These are phyloP conservation scores for Drepana falcataria DNA, from an alignment of 2,888 invertebrate genomes.

Conservation along the genomic window DNA sequence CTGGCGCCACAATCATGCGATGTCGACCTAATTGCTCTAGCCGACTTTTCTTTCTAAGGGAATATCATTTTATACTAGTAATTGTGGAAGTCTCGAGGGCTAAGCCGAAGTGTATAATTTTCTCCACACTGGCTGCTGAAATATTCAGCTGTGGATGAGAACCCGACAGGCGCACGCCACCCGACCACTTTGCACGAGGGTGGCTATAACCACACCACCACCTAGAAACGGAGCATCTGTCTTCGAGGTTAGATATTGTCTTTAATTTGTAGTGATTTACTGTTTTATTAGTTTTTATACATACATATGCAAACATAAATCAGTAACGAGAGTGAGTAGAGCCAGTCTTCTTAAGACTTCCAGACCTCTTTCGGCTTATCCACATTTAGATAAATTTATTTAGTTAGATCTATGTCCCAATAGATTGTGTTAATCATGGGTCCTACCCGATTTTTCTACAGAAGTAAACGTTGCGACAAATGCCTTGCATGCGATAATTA, in stretches of 20 bases:
- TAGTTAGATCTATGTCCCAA: too few species aligned
- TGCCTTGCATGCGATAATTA: conserved; percentile 17
- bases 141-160: conserved; percentile 65
- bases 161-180: conserved; percentile 39
- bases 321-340: too few species aligned
- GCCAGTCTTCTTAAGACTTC: too few species aligned
- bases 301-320: too few species aligned
- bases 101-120: conserved; percentile 63
- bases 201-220: conserved; percentile 23
- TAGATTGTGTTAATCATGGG: too few species aligned
- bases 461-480: conserved; percentile 4
- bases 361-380: too few species aligned
- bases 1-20: conserved; percentile 47
- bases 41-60: conserved; percentile 33
- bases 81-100: conserved; percentile 44
- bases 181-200: conserved; percentile 29
- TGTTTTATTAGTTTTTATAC: too few species aligned
- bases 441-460: too few species aligned
- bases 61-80: conserved; percentile 48
- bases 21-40: conserved; percentile 52
- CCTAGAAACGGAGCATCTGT: conserved; percentile 46
- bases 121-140: conserved; percentile 50
- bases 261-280: conserved; percentile 6
- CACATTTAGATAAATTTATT: too few species aligned
- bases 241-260: conserved; percentile 26